Evolutionary conservation across 1,140 invertebrate genomes (phyloP), one percentile per base, ranked within the genome.

Genomic region (Drosophila chauvacae): DNA sequence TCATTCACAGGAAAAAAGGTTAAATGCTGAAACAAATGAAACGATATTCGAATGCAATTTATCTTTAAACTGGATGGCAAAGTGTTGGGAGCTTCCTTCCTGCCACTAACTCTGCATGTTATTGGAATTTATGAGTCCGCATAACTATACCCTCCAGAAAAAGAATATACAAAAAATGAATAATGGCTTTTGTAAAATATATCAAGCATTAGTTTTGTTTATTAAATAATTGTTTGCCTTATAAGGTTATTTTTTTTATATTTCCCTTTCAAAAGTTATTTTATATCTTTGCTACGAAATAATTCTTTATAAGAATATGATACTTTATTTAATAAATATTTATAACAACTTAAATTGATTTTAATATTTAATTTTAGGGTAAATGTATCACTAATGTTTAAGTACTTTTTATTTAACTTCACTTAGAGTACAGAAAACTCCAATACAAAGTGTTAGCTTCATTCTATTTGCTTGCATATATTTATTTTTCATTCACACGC

Each of bases 401-500:
- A 35, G 7, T 10, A 10, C 0, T 37, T 37, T 13, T 16, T 23
- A 16, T 37, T 10, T 10, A 23, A 20, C 14, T 23, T 10, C 3
- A 5, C 4, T 35, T 6, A 48, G 51, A 28, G 28, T 28, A 70
- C 18, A 3, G 1, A n/a, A 39, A 23, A 13, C 6, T 35, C 1
- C 4, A 6, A 2, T 2, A 0, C 0, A 7, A 53, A 13, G 9
- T 26, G 11, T n/a, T 7, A 33, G 9, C 28, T 71, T 50, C 20
- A 28, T 59, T 20, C 18, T 30, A 37, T 33, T 72, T 42, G 59
- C 20, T 51, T 42, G 68, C 55, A 53, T 16, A 45, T 73, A 39
- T 73, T 61, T 72, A 39, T 72, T 73, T 61, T 74, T 28, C 28
- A 73, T 74, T 73, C 57, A 59, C 71, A 73, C 71, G 4, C 48